These are phyloP conservation scores for Apodemus agrarius DNA, from an alignment of 2,797 vertebrate genomes.

Conservation along the genomic window DNA sequence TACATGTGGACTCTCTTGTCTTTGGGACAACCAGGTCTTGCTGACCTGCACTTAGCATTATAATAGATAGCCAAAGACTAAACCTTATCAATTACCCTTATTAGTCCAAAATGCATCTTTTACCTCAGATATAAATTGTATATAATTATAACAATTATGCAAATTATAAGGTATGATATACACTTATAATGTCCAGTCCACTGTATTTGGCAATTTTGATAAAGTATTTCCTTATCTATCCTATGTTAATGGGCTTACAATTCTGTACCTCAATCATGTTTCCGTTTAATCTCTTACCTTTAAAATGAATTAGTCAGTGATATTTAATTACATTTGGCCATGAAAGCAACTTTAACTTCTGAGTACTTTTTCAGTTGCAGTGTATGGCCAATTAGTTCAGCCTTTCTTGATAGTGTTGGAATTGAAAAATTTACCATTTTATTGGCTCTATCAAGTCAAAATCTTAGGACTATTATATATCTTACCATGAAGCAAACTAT, in stretches of 20 bases:
- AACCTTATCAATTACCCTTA: background rate
- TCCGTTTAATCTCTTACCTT: background rate
- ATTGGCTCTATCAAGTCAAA: constrained; percentile 13
- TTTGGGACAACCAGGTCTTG: background rate
- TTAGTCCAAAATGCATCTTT: background rate
- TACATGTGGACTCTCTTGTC: background rate
- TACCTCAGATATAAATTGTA: background rate
- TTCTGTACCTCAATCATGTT: background rate
- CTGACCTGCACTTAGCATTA: background rate
- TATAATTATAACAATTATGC: background rate
- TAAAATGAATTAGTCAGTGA: background rate
- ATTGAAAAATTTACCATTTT: constrained; percentile 10
- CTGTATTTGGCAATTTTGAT: background rate
- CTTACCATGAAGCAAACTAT: constrained; percentile 18
- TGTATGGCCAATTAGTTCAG: background rate
- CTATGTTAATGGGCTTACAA: background rate
- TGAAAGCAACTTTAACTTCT: background rate
- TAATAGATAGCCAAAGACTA: background rate
- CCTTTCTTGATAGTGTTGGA: background rate
- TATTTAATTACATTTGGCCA: background rate
- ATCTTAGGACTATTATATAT: background rate
- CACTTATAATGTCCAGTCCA: background rate
- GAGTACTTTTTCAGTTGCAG: background rate
- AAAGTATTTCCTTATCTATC: background rate
- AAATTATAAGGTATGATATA: background rate